phyloP scores from a whole-genome alignment of 2,888 invertebrate species.

The Cremastobaeus sp. region DNA sequence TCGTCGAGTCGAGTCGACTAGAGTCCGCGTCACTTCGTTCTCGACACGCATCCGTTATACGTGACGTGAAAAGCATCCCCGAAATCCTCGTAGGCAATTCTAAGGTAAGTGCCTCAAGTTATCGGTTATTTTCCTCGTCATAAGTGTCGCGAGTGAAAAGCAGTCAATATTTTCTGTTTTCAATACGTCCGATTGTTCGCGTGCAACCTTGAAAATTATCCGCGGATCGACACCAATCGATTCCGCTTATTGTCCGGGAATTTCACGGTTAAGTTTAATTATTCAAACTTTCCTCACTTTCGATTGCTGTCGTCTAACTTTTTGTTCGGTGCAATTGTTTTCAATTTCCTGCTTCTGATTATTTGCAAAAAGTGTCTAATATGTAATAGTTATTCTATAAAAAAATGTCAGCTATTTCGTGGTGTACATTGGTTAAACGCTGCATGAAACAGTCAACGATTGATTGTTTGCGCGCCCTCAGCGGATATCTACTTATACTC shows the following conservation, averaged over 20 bases:
- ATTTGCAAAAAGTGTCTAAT: too few species aligned
- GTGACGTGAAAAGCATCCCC: constrained; percentile 41
- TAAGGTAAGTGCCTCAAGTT: constrained; percentile 35
- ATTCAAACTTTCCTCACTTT: too few species aligned
- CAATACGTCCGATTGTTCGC: background rate
- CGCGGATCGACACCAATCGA: too few species aligned
- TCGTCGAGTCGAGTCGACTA: constrained; percentile 44
- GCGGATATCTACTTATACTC: constrained; percentile 44
- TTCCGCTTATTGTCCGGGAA: too few species aligned
- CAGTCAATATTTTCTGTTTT: background rate
- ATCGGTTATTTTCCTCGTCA: background rate
- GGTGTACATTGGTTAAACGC: too few species aligned
- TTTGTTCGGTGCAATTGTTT: too few species aligned
- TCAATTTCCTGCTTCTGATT: too few species aligned
- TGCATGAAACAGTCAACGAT: constrained; percentile 30
- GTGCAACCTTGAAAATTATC: constrained; percentile 20
- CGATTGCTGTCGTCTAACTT: too few species aligned
- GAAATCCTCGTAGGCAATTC: constrained; percentile 20
- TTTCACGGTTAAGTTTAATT: too few species aligned
- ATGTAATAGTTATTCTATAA: too few species aligned
- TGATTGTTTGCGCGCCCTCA: constrained; percentile 48
- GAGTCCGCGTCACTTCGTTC: constrained; percentile 58
- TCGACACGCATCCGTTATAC: constrained; percentile 52
- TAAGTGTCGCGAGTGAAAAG: constrained; percentile 3
- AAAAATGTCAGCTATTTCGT: too few species aligned